Percentiles rank a stretch among this genome's conserved stretches.
These are phyloP conservation scores for Nesidiocoris tenuis DNA, from an alignment of 2,888 invertebrate genomes.

Conservation along the genomic window DNA sequence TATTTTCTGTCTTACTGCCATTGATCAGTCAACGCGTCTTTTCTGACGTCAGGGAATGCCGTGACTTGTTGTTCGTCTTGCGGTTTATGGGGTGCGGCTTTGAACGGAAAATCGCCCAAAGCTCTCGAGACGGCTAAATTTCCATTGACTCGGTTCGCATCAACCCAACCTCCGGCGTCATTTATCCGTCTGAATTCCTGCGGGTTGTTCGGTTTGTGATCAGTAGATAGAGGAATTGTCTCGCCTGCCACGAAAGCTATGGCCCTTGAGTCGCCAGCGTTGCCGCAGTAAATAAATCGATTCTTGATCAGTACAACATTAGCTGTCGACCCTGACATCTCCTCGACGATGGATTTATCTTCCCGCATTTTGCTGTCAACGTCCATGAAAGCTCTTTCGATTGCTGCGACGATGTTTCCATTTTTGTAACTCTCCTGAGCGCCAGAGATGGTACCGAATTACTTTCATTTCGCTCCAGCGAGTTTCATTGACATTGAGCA, in stretches of 20 bases:
- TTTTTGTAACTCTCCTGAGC: constrained; percentile 77
- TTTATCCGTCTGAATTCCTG: constrained; percentile 83
- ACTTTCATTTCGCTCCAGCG: too few relatives aligned
- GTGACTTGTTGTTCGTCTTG: constrained; percentile 91
- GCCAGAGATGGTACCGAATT: too few relatives aligned
- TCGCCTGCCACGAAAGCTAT: constrained; percentile 83
- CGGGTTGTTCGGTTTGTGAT: constrained; percentile 94
- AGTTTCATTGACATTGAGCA: too few relatives aligned
- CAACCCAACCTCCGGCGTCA: constrained; percentile 96
- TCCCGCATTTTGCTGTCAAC: constrained; percentile 90
- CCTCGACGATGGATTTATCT: constrained; percentile 84
- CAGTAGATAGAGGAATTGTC: constrained; percentile 75
- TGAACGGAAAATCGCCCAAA: constrained; percentile 95
- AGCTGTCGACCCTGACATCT: constrained; percentile 93
- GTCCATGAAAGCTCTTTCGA: constrained; percentile 81
- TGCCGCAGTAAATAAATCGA: constrained; percentile 86
- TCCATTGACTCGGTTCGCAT: constrained; percentile 96
- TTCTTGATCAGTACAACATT: constrained; percentile 82
- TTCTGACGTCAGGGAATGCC: constrained; percentile 92
- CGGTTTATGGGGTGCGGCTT: constrained; percentile 79
- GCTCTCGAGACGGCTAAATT: constrained; percentile 94
- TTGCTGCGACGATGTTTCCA: constrained; percentile 79
- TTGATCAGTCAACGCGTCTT: constrained; percentile 75
- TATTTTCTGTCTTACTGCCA: too few relatives aligned
- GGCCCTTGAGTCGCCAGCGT: constrained; percentile 95